A percentile compares a stretch with the other conserved stretches of the same genome.
These are phyloP conservation scores for Amazona ochrocephala DNA, from an alignment of 2,797 vertebrate genomes.

Conservation along the genomic window DNA sequence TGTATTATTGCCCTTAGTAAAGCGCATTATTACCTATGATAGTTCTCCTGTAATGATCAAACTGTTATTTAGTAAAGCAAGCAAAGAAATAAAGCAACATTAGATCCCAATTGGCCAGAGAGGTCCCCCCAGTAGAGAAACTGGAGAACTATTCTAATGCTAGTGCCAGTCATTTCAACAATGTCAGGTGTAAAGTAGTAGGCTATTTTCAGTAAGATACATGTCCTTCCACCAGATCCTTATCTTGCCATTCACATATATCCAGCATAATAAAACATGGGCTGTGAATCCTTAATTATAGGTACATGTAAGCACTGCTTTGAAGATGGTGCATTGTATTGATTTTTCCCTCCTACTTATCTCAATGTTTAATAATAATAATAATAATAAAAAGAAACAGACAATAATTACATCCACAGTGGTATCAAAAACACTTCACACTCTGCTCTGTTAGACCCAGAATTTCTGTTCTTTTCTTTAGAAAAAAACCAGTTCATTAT, in stretches of 20 bases:
- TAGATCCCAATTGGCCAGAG: background rate
- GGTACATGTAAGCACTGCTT: background rate
- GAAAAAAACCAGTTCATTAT: background rate
- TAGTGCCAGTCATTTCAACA: background rate
- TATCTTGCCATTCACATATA: background rate
- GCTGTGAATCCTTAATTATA: background rate
- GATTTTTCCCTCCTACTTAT: background rate
- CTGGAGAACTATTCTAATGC: background rate
- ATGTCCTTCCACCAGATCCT: background rate
- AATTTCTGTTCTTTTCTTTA: slow-evolving; percentile 4
- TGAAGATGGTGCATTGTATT: background rate
- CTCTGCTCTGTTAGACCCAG: background rate
- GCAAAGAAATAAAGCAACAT: background rate
- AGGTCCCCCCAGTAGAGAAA: background rate
- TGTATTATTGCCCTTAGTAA: background rate
- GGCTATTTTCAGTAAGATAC: background rate
- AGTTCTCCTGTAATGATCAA: background rate
- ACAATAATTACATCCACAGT: background rate
- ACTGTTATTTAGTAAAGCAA: background rate
- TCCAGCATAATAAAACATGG: background rate
- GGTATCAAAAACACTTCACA: background rate
- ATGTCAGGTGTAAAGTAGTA: background rate
- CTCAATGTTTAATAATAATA: background rate
- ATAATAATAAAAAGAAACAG: background rate
- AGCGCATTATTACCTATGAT: background rate